These are phyloP conservation scores for Lasioglossum albipes DNA, from an alignment of 1,140 invertebrate genomes.

Conservation along the genomic window DNA sequence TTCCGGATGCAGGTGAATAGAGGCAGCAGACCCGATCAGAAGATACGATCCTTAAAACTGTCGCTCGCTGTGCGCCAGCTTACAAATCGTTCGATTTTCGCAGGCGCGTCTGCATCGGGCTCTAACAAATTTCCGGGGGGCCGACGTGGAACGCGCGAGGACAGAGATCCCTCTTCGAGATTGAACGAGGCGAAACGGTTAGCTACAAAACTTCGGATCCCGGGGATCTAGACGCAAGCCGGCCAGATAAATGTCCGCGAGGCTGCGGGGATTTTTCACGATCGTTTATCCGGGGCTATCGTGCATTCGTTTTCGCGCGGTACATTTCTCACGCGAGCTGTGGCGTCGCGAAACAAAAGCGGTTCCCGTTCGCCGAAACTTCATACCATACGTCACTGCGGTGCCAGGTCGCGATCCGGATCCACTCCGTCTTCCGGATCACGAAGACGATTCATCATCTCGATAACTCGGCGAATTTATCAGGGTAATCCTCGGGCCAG, in stretches of 20 bases:
- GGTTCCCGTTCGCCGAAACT: neutral
- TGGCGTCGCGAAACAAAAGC: neutral
- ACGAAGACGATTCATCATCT: slow-evolving; percentile 3
- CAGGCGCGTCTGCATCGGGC: neutral
- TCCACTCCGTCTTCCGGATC: slow-evolving; percentile 3
- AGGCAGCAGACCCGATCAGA: neutral
- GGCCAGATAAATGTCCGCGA: slow-evolving; percentile 32
- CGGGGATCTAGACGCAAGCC: slow-evolving; percentile 8
- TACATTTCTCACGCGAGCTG: slow-evolving; percentile 18
- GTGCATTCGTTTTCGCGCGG: slow-evolving; percentile 14
- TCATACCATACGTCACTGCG: slow-evolving; percentile 10
- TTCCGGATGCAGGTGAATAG: no score
- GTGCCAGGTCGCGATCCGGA: neutral
- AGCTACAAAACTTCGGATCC: slow-evolving; percentile 30
- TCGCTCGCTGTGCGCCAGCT: neutral
- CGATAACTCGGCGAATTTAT: slow-evolving; percentile 20
- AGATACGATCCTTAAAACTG: neutral
- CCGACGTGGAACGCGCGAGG: neutral
- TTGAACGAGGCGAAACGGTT: slow-evolving; percentile 23
- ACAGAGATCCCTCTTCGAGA: slow-evolving; percentile 16
- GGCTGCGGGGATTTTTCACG: slow-evolving; percentile 31
- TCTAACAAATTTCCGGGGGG: slow-evolving; percentile 2
- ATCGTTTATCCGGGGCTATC: slow-evolving; percentile 34
- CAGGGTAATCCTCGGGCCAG: neutral
- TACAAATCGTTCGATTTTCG: neutral